These are phyloP conservation scores for Drosophila ercepeae DNA, from an alignment of 1,140 invertebrate species.

Conservation along the genomic window DNA sequence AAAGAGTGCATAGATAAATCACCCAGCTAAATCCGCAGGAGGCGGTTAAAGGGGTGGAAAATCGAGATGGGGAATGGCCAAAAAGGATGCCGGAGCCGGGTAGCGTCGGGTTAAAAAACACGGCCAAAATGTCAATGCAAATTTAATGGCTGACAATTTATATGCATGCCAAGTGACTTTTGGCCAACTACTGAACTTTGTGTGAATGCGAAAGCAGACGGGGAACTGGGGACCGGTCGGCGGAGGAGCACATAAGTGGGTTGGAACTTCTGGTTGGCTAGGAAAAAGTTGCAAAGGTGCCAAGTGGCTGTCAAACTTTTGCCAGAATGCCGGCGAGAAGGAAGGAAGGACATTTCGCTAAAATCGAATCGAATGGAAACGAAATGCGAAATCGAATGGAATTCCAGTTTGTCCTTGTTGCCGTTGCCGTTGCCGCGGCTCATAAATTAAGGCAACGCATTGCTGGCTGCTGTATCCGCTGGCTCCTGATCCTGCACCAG, in stretches of 20 bases:
- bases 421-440: slow-evolving; percentile 34
- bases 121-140: slow-evolving; percentile 80
- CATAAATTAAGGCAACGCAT: slow-evolving; percentile 73
- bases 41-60: background rate
- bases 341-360: slow-evolving; percentile 32
- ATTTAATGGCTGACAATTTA: slow-evolving; percentile 81
- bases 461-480: slow-evolving; percentile 13
- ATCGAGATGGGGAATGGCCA: background rate
- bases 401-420: slow-evolving; percentile 52
- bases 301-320: slow-evolving; percentile 80
- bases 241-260: slow-evolving; percentile 11
- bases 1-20: slow-evolving; percentile 80
- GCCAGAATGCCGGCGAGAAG: slow-evolving; percentile 18
- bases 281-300: slow-evolving; percentile 70
- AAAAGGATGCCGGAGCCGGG: slow-evolving; percentile 15
- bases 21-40: slow-evolving; percentile 71
- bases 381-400: slow-evolving; percentile 57
- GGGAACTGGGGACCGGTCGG: slow-evolving; percentile 33
- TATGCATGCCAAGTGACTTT: slow-evolving; percentile 81
- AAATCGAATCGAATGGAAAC: slow-evolving; percentile 67
- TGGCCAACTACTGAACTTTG: slow-evolving; percentile 79
- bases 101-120: slow-evolving; percentile 46
- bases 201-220: slow-evolving; percentile 38
- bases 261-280: slow-evolving; percentile 15
- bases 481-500: too few relatives aligned